phyloP scores from a whole-genome alignment of 1,140 invertebrate genomes.

The Solen grandis region DNA sequence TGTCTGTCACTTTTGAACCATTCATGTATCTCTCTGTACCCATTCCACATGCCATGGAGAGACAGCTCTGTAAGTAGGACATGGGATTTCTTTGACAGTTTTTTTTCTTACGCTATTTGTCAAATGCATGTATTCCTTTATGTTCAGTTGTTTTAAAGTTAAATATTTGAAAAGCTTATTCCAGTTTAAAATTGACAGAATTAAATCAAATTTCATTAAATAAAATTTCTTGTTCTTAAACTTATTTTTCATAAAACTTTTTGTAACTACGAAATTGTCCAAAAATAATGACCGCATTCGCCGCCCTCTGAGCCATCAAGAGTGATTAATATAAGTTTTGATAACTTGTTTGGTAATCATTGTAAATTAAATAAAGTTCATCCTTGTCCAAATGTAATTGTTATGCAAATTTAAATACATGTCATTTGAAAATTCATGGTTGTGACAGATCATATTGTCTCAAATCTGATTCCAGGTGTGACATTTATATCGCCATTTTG shows the following conservation, averaged over 20 bases:
- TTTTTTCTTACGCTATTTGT: not conserved
- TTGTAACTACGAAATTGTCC: not conserved
- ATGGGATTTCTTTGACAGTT: not conserved
- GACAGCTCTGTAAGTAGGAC: slow-evolving; percentile 82
- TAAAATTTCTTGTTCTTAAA: too few relatives aligned
- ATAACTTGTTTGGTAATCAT: not conserved
- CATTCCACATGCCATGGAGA: slow-evolving; percentile 86
- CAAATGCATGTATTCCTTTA: not conserved
- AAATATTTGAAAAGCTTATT: not conserved
- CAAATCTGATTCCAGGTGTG: slow-evolving; percentile 81
- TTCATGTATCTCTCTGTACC: slow-evolving; percentile 89
- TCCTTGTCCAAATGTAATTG: too few relatives aligned
- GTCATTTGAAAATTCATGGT: not conserved
- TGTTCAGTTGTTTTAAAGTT: not conserved
- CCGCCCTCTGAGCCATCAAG: not conserved
- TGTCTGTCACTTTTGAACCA: slow-evolving; percentile 88
- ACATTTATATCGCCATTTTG: slow-evolving; percentile 83
- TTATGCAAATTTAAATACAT: not conserved
- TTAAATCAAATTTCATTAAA: not conserved
- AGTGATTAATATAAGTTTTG: not conserved
- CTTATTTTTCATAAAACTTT: too few relatives aligned
- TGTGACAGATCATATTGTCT: not conserved
- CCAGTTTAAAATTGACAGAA: not conserved
- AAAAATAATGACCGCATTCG: not conserved
- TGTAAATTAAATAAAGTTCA: too few relatives aligned